Evolutionary conservation across 2,113 vertebrate species (phyloP), one percentile per base, ranked within the genome.

Genomic region (Lycaon pictus): DNA sequence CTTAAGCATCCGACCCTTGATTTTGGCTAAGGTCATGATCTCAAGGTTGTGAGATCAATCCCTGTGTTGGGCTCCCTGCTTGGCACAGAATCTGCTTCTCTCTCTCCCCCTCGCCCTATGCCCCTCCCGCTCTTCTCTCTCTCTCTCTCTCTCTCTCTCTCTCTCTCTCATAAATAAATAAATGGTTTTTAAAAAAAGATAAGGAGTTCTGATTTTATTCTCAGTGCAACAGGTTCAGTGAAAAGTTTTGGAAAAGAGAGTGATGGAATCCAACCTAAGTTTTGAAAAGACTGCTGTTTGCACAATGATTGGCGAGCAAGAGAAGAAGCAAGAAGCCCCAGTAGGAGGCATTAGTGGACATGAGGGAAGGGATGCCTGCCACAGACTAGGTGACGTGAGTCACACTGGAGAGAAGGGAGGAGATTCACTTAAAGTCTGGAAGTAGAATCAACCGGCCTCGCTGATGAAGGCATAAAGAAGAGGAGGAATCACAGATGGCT

Each of bases 341-440:
- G 0, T 0, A 60, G 51, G n/a, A 80, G 43, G 53, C 35, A 51
- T 48, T 17, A 0, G 10, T 0, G 6, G 35, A 56, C 4, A 3
- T 60, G 71, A 11, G 11, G 51, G 37, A 60, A 13, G 58, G 27
- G 63, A 15, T 67, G n/a, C n/a, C 23, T 32, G 1, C 37, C 7
- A 3, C 2, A 20, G 32, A 67, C 84, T 48, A 65, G 23, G 5
- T 0, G 0, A 60, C 4, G 5, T 37, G 3, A 53, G 65, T 25
- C 82, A 56, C 23, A 10, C 4, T 29, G 27, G 56, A 55, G 32
- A 48, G 69, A 56, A 69, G 27, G 5, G 27, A 90, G 83, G 19
- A 72, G 62, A 69, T 4, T 32, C 16, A 15, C 5, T 0, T 37
- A 7, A 5, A 25, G 32, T 53, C 69, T 83, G 20, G 25, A 76